Evolutionary conservation across 2,888 invertebrate genomes (phyloP).

Genomic region (Polydrusus pterygomalis): DNA sequence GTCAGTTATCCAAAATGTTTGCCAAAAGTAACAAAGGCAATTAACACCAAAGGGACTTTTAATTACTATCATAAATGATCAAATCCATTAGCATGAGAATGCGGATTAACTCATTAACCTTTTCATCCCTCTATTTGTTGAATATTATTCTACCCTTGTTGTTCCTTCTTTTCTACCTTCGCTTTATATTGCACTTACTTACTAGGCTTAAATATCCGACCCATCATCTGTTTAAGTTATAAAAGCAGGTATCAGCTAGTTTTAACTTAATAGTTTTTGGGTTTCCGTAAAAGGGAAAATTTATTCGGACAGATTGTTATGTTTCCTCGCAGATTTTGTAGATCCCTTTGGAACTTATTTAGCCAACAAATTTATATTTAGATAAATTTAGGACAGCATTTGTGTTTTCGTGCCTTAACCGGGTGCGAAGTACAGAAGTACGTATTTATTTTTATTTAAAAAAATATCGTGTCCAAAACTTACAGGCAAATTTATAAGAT

Average conservation of each 20-base stretch:
- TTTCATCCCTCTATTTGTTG: constrained; percentile 46
- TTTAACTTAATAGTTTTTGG: constrained; percentile 31
- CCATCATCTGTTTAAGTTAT: constrained; percentile 28
- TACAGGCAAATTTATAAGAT: too few relatives aligned
- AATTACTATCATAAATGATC: constrained; percentile 53
- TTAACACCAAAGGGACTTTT: constrained; percentile 52
- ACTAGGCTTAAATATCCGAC: constrained; percentile 20
- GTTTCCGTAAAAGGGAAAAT: constrained; percentile 7
- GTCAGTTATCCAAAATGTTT: constrained; percentile 27
- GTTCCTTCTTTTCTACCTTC: constrained; percentile 29
- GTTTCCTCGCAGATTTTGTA: constrained; percentile 1
- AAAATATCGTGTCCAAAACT: too few relatives aligned
- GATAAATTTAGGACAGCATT: neutral
- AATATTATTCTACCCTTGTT: constrained; percentile 45
- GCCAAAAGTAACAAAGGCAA: constrained; percentile 32
- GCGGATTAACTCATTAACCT: constrained; percentile 52
- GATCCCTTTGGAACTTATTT: constrained; percentile 5
- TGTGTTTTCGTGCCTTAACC: too few relatives aligned
- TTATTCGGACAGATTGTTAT: constrained; percentile 19
- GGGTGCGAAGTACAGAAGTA: too few relatives aligned
- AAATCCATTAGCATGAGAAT: constrained; percentile 49
- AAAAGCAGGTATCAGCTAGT: constrained; percentile 29
- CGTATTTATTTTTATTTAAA: too few relatives aligned
- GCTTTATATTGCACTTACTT: constrained; percentile 40
- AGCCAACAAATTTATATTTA: constrained; percentile 2